Conservation (phyloP, 2,888 invertebrate species). For the Drosophila peninsularis region DNA sequence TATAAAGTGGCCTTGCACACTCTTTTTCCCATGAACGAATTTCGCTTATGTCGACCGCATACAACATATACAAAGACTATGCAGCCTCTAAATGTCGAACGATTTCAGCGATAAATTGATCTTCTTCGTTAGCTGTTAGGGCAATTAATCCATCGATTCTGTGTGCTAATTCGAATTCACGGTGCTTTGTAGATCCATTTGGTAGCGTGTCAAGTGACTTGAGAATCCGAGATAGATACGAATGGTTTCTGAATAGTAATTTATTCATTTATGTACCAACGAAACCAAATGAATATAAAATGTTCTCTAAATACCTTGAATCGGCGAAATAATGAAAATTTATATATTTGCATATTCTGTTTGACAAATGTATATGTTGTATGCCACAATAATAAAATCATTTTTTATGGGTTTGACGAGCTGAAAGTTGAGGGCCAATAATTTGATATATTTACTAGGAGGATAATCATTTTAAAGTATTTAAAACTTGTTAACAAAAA, state of each 20-base stretch:
- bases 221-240: slow-evolving; percentile 53
- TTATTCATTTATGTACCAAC: slow-evolving; percentile 70
- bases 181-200: slow-evolving; percentile 21
- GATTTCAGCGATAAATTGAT: slow-evolving; percentile 67
- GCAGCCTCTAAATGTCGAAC: slow-evolving; percentile 61
- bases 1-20: slow-evolving; percentile 13
- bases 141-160: slow-evolving; percentile 68
- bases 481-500: too few species aligned
- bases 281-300: too few species aligned
- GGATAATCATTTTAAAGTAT: too few species aligned
- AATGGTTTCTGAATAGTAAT: slow-evolving; percentile 64
- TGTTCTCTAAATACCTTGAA: too few species aligned
- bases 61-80: slow-evolving; percentile 28
- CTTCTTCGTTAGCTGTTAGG: slow-evolving; percentile 66
- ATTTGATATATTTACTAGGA: too few species aligned
- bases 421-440: too few species aligned
- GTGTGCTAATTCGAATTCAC: slow-evolving; percentile 36
- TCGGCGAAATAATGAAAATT: too few species aligned
- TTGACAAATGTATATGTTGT: too few species aligned
- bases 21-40: slow-evolving; percentile 56
- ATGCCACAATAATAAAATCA: too few species aligned
- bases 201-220: slow-evolving; percentile 24
- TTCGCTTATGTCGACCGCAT: slow-evolving; percentile 23
- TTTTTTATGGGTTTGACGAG: too few species aligned
- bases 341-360: too few species aligned